Percentiles rank a stretch among this genome's conserved stretches.
These are phyloP conservation scores for Typhlomys cinereus DNA, from an alignment of 2,113 vertebrate genomes.

Conservation along the genomic window DNA sequence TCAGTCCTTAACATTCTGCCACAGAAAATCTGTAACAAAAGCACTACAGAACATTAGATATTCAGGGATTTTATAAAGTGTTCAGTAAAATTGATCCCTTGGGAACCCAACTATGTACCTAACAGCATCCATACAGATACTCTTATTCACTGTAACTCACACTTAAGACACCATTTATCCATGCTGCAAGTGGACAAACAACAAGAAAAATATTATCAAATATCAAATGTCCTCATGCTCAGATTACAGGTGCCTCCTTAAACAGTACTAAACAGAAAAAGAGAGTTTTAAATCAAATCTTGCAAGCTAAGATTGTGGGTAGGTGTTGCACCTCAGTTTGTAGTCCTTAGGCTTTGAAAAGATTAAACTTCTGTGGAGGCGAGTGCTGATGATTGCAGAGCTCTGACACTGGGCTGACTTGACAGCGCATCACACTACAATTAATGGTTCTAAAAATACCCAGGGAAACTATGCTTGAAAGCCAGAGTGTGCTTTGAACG, in stretches of 20 bases:
- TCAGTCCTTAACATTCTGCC: not conserved
- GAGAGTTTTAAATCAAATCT: not conserved
- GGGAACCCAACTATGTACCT: slow-evolving; percentile 29
- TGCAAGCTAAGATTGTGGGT: not conserved
- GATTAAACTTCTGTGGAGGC: slow-evolving; percentile 14
- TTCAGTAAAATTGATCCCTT: slow-evolving; percentile 42
- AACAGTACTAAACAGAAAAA: slow-evolving; percentile 38
- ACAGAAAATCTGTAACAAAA: slow-evolving; percentile 16
- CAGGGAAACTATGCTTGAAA: not conserved
- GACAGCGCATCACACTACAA: slow-evolving; percentile 46
- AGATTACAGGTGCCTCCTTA: slow-evolving; percentile 50
- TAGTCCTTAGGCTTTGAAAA: not conserved
- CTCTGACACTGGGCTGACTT: slow-evolving; percentile 40
- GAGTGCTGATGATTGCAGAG: not conserved
- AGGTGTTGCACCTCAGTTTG: not conserved
- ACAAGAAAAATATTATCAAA: slow-evolving; percentile 58
- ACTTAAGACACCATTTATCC: slow-evolving; percentile 47
- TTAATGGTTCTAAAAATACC: slow-evolving; percentile 48
- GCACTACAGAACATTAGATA: slow-evolving; percentile 13
- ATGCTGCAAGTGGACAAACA: slow-evolving; percentile 45
- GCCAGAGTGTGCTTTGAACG: not conserved
- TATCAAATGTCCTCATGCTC: slow-evolving; percentile 45
- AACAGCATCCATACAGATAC: not conserved
- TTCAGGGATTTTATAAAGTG: too few relatives aligned
- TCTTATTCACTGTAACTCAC: slow-evolving; percentile 7